Percentiles rank a stretch among this genome's conserved stretches.
Conservation (phyloP, 2,113 vertebrate species). For the Eretmochelys imbricata region DNA sequence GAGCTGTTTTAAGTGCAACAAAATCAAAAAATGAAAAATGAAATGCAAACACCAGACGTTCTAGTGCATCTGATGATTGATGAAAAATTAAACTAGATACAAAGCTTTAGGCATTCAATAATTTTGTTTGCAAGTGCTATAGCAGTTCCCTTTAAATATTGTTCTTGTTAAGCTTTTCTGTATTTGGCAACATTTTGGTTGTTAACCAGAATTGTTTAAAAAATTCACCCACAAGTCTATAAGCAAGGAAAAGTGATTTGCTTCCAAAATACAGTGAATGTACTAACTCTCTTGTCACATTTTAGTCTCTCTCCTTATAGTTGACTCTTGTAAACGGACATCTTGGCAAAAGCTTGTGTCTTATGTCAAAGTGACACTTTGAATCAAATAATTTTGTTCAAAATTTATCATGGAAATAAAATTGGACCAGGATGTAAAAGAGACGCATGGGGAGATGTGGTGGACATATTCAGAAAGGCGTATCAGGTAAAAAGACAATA, state of each 20-base stretch:
- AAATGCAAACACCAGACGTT: neutral
- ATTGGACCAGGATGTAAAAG: neutral
- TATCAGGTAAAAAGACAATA: neutral
- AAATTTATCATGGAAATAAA: neutral
- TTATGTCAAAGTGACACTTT: fast-evolving
- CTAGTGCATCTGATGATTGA: neutral
- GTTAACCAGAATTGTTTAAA: neutral
- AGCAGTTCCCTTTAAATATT: neutral
- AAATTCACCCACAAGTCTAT: neutral
- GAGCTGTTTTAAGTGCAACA: slow-evolving; percentile 20
- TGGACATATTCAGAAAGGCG: neutral
- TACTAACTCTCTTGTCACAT: neutral
- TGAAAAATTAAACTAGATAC: neutral
- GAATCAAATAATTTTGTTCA: neutral
- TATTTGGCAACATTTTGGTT: neutral
- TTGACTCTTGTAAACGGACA: fast-evolving
- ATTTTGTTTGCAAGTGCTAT: neutral
- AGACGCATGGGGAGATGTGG: neutral
- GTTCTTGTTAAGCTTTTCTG: neutral
- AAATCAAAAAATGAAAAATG: neutral
- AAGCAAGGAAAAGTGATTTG: neutral
- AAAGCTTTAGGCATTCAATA: neutral
- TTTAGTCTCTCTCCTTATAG: neutral
- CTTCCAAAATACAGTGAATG: neutral
- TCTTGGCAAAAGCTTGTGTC: neutral